These are phyloP conservation scores for Allobates femoralis DNA, from an alignment of 2,797 vertebrate genomes.

Conservation along the genomic window DNA sequence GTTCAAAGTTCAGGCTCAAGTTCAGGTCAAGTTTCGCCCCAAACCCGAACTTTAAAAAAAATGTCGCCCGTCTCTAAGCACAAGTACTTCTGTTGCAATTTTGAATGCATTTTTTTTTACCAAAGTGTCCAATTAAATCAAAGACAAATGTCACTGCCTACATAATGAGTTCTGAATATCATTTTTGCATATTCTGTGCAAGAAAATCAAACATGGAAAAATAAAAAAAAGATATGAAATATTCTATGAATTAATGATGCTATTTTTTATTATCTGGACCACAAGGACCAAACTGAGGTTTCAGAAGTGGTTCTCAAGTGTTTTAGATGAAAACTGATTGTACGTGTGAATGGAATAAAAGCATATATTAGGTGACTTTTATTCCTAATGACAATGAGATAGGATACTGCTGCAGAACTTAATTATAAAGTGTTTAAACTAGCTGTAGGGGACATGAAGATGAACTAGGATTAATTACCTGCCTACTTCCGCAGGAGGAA, in stretches of 20 bases:
- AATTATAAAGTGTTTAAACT: slow-evolving; percentile 43
- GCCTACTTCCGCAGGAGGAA: slow-evolving; percentile 22
- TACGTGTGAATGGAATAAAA: not conserved
- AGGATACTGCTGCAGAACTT: slow-evolving; percentile 11
- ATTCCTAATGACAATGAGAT: slow-evolving; percentile 33
- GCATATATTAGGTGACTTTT: slow-evolving; percentile 26
- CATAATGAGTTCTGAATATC: not conserved
- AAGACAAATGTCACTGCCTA: not conserved
- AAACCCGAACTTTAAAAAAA: too few species aligned
- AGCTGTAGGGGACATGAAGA: slow-evolving; percentile 22
- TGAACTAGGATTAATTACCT: slow-evolving; percentile 48
- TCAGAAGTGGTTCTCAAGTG: not conserved
- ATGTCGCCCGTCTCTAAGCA: too few species aligned
- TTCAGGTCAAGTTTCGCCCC: too few species aligned
- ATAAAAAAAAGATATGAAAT: not conserved
- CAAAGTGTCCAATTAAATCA: too few species aligned
- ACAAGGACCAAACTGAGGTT: not conserved
- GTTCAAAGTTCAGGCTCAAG: too few species aligned
- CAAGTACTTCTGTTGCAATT: too few species aligned
- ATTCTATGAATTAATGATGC: not conserved
- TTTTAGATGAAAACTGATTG: not conserved
- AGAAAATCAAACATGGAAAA: not conserved
- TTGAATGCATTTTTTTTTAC: too few species aligned
- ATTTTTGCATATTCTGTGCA: too few species aligned
- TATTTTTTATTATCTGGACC: not conserved